Evolutionary conservation across 2,113 vertebrate species (phyloP).

Genomic region (Leiothrix lutea): DNA sequence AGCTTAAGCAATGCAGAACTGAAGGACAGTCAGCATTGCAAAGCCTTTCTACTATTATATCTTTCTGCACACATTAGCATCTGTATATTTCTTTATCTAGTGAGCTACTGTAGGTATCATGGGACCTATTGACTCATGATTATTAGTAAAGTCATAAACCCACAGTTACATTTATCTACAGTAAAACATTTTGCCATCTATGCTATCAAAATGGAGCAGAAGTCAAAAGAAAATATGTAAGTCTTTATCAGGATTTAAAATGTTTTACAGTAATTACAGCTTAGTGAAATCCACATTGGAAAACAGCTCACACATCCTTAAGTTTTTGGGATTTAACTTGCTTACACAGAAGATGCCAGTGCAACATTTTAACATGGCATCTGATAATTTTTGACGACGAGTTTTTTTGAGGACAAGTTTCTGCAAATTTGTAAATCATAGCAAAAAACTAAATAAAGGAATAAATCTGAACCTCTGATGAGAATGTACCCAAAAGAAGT

Average conservation of each 20-base stretch:
- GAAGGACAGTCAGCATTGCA: neutral
- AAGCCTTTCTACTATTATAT: neutral
- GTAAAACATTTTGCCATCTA: slow-evolving; percentile 30
- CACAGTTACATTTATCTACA: slow-evolving; percentile 46
- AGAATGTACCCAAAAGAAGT: neutral
- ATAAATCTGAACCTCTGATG: neutral
- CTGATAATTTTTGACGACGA: neutral
- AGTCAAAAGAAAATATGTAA: slow-evolving; percentile 7
- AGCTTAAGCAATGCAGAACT: neutral
- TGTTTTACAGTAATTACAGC: neutral
- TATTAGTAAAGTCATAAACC: slow-evolving; percentile 24
- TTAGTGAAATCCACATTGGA: neutral
- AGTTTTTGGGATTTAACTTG: neutral
- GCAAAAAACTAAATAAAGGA: neutral
- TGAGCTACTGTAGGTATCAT: slow-evolving; percentile 31
- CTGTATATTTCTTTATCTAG: slow-evolving; percentile 24
- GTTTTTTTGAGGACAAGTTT: neutral
- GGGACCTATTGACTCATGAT: slow-evolving; percentile 54
- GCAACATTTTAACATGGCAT: neutral
- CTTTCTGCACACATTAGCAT: slow-evolving; percentile 14
- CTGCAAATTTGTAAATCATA: neutral
- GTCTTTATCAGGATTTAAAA: neutral
- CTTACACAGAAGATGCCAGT: neutral
- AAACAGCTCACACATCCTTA: neutral
- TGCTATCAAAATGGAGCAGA: slow-evolving; percentile 47